Conservation (phyloP, 2,888 invertebrate genomes). For the Tanypteryx hageni region DNA sequence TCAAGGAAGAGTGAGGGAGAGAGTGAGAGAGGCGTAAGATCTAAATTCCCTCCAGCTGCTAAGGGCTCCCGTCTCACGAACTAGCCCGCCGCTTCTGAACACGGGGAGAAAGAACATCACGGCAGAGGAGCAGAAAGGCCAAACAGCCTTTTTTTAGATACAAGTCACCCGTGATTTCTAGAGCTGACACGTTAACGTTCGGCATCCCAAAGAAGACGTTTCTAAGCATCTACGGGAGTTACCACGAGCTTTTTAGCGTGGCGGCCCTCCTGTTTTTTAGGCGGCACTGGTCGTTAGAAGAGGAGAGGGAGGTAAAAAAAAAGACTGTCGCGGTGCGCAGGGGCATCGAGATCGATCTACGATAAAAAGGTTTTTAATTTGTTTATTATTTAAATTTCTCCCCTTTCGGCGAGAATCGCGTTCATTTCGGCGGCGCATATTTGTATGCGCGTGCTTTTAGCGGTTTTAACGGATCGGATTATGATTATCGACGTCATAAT, state of each 20-base stretch:
- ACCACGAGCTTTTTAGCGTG: too few species aligned
- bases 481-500: slow-evolving; percentile 16
- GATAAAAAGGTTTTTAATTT: background rate
- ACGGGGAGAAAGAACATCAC: too few species aligned
- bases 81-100: background rate
- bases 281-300: too few species aligned
- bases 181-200: too few species aligned
- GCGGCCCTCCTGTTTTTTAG: too few species aligned
- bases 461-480: slow-evolving; percentile 4
- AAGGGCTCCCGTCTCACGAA: background rate
- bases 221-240: too few species aligned
- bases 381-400: background rate
- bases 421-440: background rate
- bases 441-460: too few species aligned
- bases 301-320: background rate
- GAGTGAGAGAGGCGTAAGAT: background rate
- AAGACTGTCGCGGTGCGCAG: background rate
- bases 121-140: too few species aligned
- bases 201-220: too few species aligned
- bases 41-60: background rate
- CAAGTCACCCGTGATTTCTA: too few species aligned
- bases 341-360: background rate
- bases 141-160: too few species aligned
- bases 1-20: background rate
- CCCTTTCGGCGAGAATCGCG: background rate